Percentiles rank a stretch among this genome's conserved stretches.
These are phyloP conservation scores for Minunthozetes semirufus DNA, from an alignment of 2,888 invertebrate species.

Conservation along the genomic window DNA sequence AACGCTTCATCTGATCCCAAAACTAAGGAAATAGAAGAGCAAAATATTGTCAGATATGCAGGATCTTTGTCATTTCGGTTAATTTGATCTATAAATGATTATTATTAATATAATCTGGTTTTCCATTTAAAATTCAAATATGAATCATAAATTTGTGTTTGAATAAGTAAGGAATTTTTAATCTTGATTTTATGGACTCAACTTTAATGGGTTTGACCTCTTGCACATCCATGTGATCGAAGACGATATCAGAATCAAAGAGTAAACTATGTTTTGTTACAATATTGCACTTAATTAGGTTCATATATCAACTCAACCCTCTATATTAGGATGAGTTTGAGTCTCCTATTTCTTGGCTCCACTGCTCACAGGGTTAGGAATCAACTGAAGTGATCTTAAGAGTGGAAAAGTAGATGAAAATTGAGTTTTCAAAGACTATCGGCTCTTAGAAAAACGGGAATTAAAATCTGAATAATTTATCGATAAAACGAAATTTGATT, in stretches of 20 bases:
- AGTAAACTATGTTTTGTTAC: conserved; percentile 7
- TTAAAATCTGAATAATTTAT: conserved; percentile 3
- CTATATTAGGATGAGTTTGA: background rate
- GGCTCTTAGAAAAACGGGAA: background rate
- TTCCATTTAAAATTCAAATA: no score
- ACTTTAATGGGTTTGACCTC: no score
- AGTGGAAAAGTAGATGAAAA: no score
- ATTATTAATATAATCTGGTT: no score
- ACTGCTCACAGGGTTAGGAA: background rate
- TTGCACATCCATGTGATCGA: background rate
- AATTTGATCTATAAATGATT: no score
- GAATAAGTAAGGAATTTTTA: no score
- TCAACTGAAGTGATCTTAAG: no score
- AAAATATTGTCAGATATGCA: background rate
- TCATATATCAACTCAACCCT: conserved; percentile 10
- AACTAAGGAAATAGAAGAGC: background rate
- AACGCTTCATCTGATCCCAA: background rate
- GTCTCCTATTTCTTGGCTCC: background rate
- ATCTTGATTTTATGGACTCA: no score
- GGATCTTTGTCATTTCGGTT: no score
- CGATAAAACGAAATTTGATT: background rate
- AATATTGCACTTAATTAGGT: conserved; percentile 24
- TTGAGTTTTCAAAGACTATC: background rate
- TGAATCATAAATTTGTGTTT: no score
- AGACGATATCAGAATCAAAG: background rate